Percentiles rank a stretch among this genome's conserved stretches.
These are phyloP conservation scores for Oeneis ivallda DNA, from an alignment of 2,888 invertebrate species.

Conservation along the genomic window DNA sequence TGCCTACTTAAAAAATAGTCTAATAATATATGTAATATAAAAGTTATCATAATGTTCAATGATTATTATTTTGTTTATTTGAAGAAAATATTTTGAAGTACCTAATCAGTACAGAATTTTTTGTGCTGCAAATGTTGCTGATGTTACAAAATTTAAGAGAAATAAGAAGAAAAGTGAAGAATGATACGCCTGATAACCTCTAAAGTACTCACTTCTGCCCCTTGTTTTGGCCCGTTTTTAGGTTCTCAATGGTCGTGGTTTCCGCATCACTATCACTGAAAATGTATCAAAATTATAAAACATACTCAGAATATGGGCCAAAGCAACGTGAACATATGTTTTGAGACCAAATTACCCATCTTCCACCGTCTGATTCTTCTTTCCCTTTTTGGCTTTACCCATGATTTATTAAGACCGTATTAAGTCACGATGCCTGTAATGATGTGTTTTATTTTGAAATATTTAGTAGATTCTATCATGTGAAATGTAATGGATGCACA, in stretches of 20 bases:
- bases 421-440: constrained; percentile 72
- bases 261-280: constrained; percentile 85
- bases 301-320: constrained; percentile 40
- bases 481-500: constrained; percentile 70
- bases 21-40: too few relatives aligned
- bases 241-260: constrained; percentile 66
- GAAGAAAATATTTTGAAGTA: too few relatives aligned
- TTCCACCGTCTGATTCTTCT: constrained; percentile 87
- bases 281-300: constrained; percentile 45
- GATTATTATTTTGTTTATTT: too few relatives aligned
- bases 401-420: constrained; percentile 69
- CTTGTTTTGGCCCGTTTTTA: constrained; percentile 64
- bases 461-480: constrained; percentile 76
- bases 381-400: constrained; percentile 92
- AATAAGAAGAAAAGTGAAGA: constrained; percentile 14
- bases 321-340: constrained; percentile 58
- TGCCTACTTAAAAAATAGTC: too few relatives aligned
- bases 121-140: too few relatives aligned
- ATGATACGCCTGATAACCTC: constrained; percentile 57
- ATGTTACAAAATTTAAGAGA: not conserved
- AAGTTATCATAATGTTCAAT: too few relatives aligned
- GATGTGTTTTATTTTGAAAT: constrained; percentile 62
- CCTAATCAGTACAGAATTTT: too few relatives aligned
- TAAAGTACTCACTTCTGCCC: constrained; percentile 73
- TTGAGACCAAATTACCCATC: constrained; percentile 83